Percentiles rank a stretch among this genome's conserved stretches.
These are phyloP conservation scores for Melanaphis sacchari DNA, from an alignment of 1,140 invertebrate genomes.

Conservation along the genomic window DNA sequence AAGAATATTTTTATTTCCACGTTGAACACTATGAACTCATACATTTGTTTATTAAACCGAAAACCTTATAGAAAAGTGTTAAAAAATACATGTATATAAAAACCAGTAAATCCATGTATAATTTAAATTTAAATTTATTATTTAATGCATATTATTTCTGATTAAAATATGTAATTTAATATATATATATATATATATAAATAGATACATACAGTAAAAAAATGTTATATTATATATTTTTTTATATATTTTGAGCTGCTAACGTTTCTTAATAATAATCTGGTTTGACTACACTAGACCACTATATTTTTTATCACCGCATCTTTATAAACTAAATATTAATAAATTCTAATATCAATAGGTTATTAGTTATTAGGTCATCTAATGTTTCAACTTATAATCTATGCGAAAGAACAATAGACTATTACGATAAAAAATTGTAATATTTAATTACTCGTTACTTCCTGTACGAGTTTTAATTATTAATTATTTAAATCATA, in stretches of 20 bases:
- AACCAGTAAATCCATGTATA: neutral
- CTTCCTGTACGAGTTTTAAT: neutral
- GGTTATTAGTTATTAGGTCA: conserved; percentile 8
- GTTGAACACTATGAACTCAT: neutral
- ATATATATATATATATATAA: neutral
- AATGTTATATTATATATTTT: neutral
- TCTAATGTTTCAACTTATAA: conserved; percentile 16
- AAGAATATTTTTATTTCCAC: neutral
- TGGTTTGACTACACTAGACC: neutral
- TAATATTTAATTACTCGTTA: conserved; percentile 16
- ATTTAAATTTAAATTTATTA: conserved; percentile 1
- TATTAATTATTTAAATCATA: neutral
- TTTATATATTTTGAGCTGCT: neutral
- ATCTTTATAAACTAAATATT: neutral
- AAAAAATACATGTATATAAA: neutral
- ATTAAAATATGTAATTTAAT: neutral
- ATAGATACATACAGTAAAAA: neutral
- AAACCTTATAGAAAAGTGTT: neutral
- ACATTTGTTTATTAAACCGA: neutral
- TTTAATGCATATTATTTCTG: neutral
- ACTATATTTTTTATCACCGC: neutral
- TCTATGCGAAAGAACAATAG: neutral
- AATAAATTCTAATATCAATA: neutral
- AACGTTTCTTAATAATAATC: neutral
- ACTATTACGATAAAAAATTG: neutral